These are phyloP conservation scores for Leuciscus waleckii DNA, from an alignment of 2,797 vertebrate genomes.

Conservation along the genomic window DNA sequence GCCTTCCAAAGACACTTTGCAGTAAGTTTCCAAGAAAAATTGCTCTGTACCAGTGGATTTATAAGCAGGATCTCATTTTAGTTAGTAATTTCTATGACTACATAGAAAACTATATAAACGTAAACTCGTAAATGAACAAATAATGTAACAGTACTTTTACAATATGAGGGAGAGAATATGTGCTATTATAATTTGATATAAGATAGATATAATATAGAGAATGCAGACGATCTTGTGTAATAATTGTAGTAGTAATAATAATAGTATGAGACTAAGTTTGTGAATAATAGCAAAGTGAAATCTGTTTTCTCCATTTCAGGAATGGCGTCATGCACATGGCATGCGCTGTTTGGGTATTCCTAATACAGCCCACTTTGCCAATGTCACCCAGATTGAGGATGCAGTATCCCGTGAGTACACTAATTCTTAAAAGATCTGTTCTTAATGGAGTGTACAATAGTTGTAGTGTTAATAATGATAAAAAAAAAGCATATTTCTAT, in stretches of 20 bases:
- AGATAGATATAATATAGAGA: not conserved
- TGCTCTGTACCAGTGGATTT: too few species aligned
- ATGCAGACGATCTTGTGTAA: not conserved
- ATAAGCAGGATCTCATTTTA: not conserved
- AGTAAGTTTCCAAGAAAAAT: constrained; percentile 70
- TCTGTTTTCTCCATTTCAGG: constrained; percentile 72
- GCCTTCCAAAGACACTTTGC: constrained; percentile 98
- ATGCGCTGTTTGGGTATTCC: constrained; percentile 98
- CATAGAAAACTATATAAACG: not conserved
- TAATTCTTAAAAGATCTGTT: not conserved
- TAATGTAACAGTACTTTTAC: not conserved
- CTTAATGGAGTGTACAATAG: too few species aligned
- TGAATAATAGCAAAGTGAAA: not conserved
- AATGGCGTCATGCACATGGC: constrained; percentile 96
- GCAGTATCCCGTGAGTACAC: constrained; percentile 90
- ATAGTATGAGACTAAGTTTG: not conserved
- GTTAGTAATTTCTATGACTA: not conserved
- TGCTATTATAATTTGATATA: not conserved
- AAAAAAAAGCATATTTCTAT: not conserved
- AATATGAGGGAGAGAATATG: not conserved
- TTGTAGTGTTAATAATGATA: not conserved
- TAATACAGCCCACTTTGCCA: constrained; percentile 97
- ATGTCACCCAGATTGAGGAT: constrained; percentile 98
- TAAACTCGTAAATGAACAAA: not conserved
- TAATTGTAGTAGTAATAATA: not conserved